phyloP scores from a whole-genome alignment of 2,113 vertebrate species.

The Catharus bicknelli region DNA sequence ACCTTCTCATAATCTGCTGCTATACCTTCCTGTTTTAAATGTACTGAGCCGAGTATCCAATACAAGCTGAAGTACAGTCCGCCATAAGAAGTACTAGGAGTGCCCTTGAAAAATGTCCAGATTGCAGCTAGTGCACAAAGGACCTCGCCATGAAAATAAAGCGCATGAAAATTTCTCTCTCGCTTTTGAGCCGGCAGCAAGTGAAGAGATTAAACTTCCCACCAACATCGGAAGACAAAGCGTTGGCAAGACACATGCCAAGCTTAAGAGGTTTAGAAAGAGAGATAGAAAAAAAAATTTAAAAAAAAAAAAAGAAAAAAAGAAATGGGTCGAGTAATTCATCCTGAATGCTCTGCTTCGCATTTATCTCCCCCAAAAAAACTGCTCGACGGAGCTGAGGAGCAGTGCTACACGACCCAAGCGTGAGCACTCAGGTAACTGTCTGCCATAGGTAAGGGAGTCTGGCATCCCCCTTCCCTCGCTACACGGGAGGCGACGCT shows the following conservation, averaged over 20 bases:
- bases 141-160: constrained; percentile 20
- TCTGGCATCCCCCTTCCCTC: background rate
- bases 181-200: background rate
- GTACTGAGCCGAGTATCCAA: background rate
- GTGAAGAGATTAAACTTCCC: constrained; percentile 9
- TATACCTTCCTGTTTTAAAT: background rate
- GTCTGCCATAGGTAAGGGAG: background rate
- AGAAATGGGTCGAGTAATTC: background rate
- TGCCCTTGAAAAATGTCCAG: constrained; percentile 53
- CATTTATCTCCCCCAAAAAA: background rate
- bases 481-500: background rate
- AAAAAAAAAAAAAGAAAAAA: rapidly evolving
- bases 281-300: rapidly evolving
- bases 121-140: constrained; percentile 30
- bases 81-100: constrained; percentile 24
- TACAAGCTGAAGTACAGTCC: constrained; percentile 2
- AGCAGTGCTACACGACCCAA: background rate
- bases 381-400: background rate
- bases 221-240: background rate
- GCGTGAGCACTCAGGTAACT: background rate
- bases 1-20: background rate
- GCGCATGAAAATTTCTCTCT: background rate
- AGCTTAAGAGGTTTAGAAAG: background rate
- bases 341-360: background rate
- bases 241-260: background rate